Evolutionary conservation across 1,140 invertebrate genomes (phyloP).

Genomic region (Chymomyza costata): DNA sequence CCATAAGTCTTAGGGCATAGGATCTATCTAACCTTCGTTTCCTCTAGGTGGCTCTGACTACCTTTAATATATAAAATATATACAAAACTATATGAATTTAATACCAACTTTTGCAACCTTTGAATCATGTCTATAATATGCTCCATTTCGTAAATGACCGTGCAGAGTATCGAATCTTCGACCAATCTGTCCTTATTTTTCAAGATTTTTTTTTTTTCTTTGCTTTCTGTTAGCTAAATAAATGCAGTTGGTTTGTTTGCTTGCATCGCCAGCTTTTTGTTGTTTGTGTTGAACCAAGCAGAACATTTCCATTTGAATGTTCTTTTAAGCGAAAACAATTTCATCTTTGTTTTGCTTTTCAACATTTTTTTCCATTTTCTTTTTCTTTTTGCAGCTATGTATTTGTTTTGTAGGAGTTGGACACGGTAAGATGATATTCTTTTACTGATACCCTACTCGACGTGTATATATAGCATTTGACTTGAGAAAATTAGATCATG

Average conservation of each 20-base stretch:
- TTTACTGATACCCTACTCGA: constrained; percentile 20
- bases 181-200: constrained; percentile 14
- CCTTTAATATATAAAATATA: too few relatives aligned
- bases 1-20: too few relatives aligned
- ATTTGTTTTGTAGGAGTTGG: too few relatives aligned
- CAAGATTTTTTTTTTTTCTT: constrained; percentile 11
- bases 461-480: constrained; percentile 21
- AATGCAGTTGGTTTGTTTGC: constrained; percentile 69
- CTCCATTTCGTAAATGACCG: too few relatives aligned
- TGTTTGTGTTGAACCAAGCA: constrained; percentile 72
- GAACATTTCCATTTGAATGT: constrained; percentile 73
- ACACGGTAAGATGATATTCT: too few relatives aligned
- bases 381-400: constrained; percentile 37
- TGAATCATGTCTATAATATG: too few relatives aligned
- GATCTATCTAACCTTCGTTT: too few relatives aligned
- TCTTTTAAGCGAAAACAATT: constrained; percentile 73
- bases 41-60: too few relatives aligned
- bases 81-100: too few relatives aligned
- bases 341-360: constrained; percentile 69
- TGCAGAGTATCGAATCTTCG: too few relatives aligned
- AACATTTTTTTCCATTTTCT: constrained; percentile 28
- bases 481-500: constrained; percentile 65
- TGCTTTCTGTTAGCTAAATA: constrained; percentile 65
- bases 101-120: too few relatives aligned
- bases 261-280: constrained; percentile 25